Evolutionary conservation across 1,140 invertebrate species (phyloP).

Genomic region (Megalonaias nervosa): DNA sequence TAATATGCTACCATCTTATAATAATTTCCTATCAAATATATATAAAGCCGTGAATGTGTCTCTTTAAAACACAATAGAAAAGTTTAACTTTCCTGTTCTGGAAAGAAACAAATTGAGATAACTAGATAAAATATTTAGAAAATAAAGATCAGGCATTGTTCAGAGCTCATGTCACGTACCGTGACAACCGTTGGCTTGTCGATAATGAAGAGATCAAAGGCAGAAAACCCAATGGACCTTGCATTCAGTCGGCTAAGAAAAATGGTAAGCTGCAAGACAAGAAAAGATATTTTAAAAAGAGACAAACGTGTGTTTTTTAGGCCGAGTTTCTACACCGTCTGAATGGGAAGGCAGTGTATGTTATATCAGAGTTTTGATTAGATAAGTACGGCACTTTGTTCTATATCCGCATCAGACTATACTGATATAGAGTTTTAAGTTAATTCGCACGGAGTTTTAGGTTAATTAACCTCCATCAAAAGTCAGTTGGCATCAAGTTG

Average conservation of each 20-base stretch:
- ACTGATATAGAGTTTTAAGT: too few relatives aligned
- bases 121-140: too few relatives aligned
- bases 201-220: slow-evolving; percentile 43
- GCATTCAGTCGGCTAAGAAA: slow-evolving; percentile 46
- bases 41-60: too few relatives aligned
- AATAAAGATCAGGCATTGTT: too few relatives aligned
- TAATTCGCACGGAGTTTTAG: too few relatives aligned
- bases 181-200: slow-evolving; percentile 47
- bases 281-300: background rate
- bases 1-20: too few relatives aligned
- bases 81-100: too few relatives aligned
- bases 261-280: slow-evolving; percentile 33
- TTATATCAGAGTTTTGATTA: background rate
- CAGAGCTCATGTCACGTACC: slow-evolving; percentile 5
- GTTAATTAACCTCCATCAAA: too few relatives aligned
- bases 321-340: background rate
- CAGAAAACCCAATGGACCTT: slow-evolving; percentile 40
- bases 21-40: too few relatives aligned
- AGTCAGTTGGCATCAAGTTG: too few relatives aligned
- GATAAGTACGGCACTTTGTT: background rate
- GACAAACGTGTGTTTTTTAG: background rate
- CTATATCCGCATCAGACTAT: background rate
- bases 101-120: too few relatives aligned
- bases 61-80: too few relatives aligned
- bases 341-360: background rate